A percentile compares a stretch with the other conserved stretches of the same genome.
These are phyloP conservation scores for Cephus cinctus DNA, from an alignment of 1,140 invertebrate genomes.

Conservation along the genomic window DNA sequence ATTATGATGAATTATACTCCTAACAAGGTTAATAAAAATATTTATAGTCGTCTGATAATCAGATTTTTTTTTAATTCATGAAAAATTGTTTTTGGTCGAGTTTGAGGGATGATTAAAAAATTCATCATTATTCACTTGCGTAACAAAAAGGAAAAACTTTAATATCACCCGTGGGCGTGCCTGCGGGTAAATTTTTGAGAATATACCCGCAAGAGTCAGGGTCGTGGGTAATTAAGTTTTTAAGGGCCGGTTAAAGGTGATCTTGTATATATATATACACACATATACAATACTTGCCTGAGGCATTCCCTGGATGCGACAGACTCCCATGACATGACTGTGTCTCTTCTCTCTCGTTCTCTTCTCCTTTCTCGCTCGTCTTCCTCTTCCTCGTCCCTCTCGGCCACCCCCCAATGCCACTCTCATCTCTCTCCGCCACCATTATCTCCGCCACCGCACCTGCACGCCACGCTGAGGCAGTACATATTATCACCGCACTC, in stretches of 20 bases:
- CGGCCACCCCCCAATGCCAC: constrained; percentile 28
- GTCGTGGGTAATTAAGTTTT: too few species aligned
- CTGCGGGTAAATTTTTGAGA: neutral
- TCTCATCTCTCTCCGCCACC: constrained; percentile 42
- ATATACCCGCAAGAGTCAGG: neutral
- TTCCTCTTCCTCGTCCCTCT: constrained; percentile 32
- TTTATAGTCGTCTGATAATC: neutral
- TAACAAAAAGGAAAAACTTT: neutral
- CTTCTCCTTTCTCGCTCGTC: constrained; percentile 19
- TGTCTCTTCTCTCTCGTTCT: constrained; percentile 22
- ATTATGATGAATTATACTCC: neutral
- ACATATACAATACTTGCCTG: constrained; percentile 3
- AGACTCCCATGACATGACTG: constrained; percentile 58
- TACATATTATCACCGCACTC: constrained; percentile 34
- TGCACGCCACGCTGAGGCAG: constrained; percentile 39
- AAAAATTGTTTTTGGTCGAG: too few species aligned
- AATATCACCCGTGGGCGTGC: neutral
- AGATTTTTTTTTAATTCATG: too few species aligned
- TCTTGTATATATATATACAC: too few species aligned
- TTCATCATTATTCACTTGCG: neutral
- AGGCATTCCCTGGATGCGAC: constrained; percentile 53
- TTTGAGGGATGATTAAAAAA: too few species aligned
- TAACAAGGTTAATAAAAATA: neutral
- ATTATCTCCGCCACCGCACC: constrained; percentile 33
- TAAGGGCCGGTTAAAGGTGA: neutral